Base-by-base conservation (phyloP, 37 sponge, comb jelly and placozoan species). In the Lycopodina hypogea region DNA sequence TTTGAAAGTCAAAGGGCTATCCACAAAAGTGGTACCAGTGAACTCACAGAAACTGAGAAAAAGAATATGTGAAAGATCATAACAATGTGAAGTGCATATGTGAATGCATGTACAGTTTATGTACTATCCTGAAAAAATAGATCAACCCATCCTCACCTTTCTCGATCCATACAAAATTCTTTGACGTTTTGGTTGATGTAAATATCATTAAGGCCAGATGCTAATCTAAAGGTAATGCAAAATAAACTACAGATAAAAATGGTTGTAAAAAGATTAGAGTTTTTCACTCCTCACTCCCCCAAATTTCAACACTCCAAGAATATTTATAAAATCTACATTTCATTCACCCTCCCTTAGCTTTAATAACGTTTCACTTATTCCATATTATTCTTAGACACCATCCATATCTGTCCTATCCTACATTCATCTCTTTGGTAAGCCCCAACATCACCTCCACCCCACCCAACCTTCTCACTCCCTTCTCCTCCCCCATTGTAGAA, bases 171-270 rank as follows among this genome's bases (percentile, higher is more conserved):
- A 52, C 93, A 92, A 4, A 58, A 35, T 0, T 58, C 21, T 42
- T 52, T 80, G 41, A 60, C 0, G 0, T 38, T 37, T 9, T 92
- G 35, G 62, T 92, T 92, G 59, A 59, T 71, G 50, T 88, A 92
- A n/a, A 92, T 68, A 45, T 84, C 76, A 51, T 69, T 69, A 28
- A 92, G 39, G 0, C 78, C 88, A 57, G 73, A 51, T 33, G 64
- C 55, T 15, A 89, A 48, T 42, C 90, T 89, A 30, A n/a, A n/a
- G n/a, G n/a, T n/a, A n/a, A n/a, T n/a, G n/a, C n/a, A n/a, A n/a
- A n/a, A n/a, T n/a, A n/a, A n/a, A n/a, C n/a, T n/a, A n/a, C n/a
- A n/a, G n/a, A n/a, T n/a, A n/a, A n/a, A n/a, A n/a, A n/a, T n/a
- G n/a, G n/a, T n/a, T n/a, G n/a, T n/a, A n/a, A n/a, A n/a, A n/a